These are phyloP conservation scores for Acanthococcus lagerstroemiae DNA, from an alignment of 2,888 invertebrate genomes.

Conservation along the genomic window DNA sequence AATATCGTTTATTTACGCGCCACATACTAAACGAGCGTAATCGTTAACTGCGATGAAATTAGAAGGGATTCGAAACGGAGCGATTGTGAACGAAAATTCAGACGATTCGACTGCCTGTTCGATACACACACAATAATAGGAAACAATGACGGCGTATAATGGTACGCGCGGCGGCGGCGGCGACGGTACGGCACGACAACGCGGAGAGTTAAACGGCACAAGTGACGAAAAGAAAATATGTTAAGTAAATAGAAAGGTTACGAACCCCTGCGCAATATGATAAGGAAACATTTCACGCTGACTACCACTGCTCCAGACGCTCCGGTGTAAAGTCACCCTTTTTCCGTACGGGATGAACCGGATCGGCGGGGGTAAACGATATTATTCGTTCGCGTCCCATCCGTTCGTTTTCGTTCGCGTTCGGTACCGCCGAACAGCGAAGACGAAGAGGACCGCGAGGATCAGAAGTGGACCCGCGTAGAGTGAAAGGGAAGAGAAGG, in stretches of 20 bases:
- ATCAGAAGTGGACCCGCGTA: neutral
- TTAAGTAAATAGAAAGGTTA: neutral
- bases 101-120: too few relatives aligned
- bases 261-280: neutral
- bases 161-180: too few relatives aligned
- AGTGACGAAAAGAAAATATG: too few relatives aligned
- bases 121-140: too few relatives aligned
- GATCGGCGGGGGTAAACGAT: conserved; percentile 8
- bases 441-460: neutral
- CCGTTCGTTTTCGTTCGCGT: neutral
- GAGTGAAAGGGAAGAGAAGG: neutral
- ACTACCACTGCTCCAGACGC: neutral
- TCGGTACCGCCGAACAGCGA: neutral
- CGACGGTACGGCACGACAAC: too few relatives aligned
- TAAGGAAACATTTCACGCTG: neutral
- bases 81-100: too few relatives aligned
- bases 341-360: neutral
- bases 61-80: too few relatives aligned
- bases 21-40: too few relatives aligned
- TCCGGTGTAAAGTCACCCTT: neutral
- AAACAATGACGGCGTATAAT: too few relatives aligned
- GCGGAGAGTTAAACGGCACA: too few relatives aligned
- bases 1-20: too few relatives aligned
- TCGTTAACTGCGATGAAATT: too few relatives aligned
- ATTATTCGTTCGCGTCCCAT: neutral